Evolutionary conservation across 2,888 invertebrate species (phyloP), one percentile per base, ranked within the genome.

Genomic region (Phengaris alcon): DNA sequence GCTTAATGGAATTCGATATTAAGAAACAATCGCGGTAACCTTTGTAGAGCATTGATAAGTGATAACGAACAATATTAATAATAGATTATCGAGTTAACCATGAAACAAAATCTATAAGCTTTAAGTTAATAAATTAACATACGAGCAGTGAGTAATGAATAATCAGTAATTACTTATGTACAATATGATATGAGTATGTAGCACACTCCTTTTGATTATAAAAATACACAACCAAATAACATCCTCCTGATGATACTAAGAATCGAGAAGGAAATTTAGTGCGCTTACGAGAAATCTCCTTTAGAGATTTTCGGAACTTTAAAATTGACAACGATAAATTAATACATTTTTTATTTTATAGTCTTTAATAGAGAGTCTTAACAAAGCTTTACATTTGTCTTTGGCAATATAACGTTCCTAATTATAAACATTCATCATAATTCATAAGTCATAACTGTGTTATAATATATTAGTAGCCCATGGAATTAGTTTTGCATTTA

Each of bases 211-310:
- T 10, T 10, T 15, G 10, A 59, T 9, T 22, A 59, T 10, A 59
- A 22, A 59, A 59, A 59, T 9, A 9, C 10, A 10, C 12, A 64
- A 22, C 35, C 5, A 6, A 22, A 12, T 22, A 22, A 12, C 64
- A 64, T 12, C 35, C 22, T 59, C 57, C 5, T 57, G 4, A 22
- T 59, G 64, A 64, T 72, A 72, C 72, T 10, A 13, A 54, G 52
- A 72, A 72, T 22, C 13, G 35, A 22, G 52, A 54, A 72, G 72
- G 72, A 72, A 72, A 72, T 54, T 72, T 12, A 13, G 4, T 13
- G 8, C 13, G 44, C 22, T 72, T 52, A 54, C 22, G 12, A 54
- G 35, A 35, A 72, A 44, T 15, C 52, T 51, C 15, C 48, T 52
- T 52, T 69, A n/a, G 5, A 22, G 10, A 52, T 70, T 70, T 52